A percentile compares a stretch with the other conserved stretches of the same genome.
Evolutionary conservation across 2,797 vertebrate species (phyloP).

Genomic region (Tympanoctomys barrerae): DNA sequence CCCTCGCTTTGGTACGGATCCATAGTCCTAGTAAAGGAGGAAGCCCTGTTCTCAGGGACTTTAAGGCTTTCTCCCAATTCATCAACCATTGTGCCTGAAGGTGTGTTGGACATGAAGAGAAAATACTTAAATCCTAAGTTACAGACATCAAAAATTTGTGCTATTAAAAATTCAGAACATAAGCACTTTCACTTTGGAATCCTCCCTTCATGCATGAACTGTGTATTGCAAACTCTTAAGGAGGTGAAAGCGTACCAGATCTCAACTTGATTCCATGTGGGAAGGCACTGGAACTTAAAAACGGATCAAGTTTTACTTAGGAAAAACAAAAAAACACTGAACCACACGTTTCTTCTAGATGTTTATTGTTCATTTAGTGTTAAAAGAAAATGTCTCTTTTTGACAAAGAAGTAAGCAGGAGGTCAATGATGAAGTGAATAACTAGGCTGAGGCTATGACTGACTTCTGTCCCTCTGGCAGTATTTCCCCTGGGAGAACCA

Average conservation of each 20-base stretch:
- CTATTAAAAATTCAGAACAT: neutral
- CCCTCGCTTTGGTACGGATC: neutral
- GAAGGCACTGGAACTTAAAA: conserved; percentile 13
- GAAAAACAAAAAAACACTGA: neutral
- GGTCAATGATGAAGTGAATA: neutral
- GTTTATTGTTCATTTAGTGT: neutral
- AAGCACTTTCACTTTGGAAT: conserved; percentile 49
- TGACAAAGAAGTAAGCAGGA: neutral
- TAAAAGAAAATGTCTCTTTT: neutral
- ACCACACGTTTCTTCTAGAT: neutral
- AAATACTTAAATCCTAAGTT: neutral
- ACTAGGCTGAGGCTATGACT: neutral
- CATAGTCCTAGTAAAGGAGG: neutral
- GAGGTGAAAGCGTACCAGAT: conserved; percentile 4
- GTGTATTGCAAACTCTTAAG: neutral
- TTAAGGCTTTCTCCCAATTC: neutral
- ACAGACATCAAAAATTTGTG: neutral
- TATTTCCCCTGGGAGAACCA: neutral
- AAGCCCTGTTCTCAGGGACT: neutral
- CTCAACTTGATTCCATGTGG: neutral
- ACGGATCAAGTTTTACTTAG: neutral
- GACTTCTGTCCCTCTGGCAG: neutral
- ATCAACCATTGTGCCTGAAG: neutral
- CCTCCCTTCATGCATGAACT: neutral
- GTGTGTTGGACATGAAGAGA: neutral